Conservation (phyloP, 2,113 vertebrate genomes). For the Neolamprologus sp. region DNA sequence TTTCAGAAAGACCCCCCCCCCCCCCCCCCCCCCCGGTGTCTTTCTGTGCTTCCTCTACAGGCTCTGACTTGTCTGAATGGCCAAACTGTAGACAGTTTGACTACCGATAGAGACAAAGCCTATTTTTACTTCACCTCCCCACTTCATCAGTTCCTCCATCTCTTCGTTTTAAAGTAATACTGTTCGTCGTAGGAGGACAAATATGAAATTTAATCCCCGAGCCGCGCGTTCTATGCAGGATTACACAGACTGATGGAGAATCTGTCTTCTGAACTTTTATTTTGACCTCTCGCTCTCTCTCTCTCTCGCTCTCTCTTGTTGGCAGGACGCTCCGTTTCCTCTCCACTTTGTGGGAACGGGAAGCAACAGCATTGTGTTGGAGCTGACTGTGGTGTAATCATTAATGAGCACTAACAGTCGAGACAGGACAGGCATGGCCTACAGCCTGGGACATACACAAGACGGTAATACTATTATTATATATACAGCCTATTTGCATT, state of each 20-base stretch:
- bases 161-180: not conserved
- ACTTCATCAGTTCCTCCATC: not conserved
- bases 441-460: conserved; percentile 12
- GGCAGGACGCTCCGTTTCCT: conserved; percentile 63
- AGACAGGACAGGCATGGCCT: conserved; percentile 25
- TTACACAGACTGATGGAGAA: conserved; percentile 13
- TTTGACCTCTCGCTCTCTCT: not conserved
- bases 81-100: conserved; percentile 22
- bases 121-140: conserved; percentile 47
- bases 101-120: conserved; percentile 49
- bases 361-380: conserved; percentile 60
- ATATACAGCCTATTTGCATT: not conserved
- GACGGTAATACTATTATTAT: conserved; percentile 28
- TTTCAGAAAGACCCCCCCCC: too few relatives aligned
- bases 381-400: conserved; percentile 58
- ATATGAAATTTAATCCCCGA: not conserved
- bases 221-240: not conserved
- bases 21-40: not conserved
- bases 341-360: conserved; percentile 59
- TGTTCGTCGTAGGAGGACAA: not conserved
- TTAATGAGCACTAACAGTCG: conserved; percentile 43
- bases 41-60: conserved; percentile 6
- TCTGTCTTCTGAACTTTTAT: conserved; percentile 16
- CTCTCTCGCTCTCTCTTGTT: not conserved
- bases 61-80: conserved; percentile 30